Base-by-base conservation (phyloP, 2,113 vertebrate genomes). In the Macheiramphus alcinus region DNA sequence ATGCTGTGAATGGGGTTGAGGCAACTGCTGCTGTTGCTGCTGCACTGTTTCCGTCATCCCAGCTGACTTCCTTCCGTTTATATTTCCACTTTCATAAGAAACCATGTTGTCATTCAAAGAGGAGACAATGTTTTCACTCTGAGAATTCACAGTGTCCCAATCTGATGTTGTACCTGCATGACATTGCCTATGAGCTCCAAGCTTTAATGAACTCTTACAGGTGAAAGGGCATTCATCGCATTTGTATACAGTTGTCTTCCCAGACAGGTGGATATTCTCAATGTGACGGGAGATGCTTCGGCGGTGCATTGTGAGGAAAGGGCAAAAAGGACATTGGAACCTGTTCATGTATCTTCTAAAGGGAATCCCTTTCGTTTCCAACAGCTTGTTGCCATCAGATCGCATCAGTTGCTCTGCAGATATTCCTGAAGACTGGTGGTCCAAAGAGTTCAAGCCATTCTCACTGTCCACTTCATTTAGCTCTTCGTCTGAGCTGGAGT, bases 261-360 rank as follows among this genome's bases (percentile, higher is more conserved):
- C 99, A 78, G 99, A 99, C 23, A 99, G 96, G 92, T 99, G 99
- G 93, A 99, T 99, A 96, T 99, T 99, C 96, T 99, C 99, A 95
- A 99, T 99, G 95, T 99, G 99, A 86, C 99, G 99, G 74, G 99
- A 99, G 94, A 99, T 99, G 96, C 99, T 99, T 55, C 99, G 98
- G 21, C 99, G 98, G 92, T 99, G 99, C 98, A 99, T 99, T 96
- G 99, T 99, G 76, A 99, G 98, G 90, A 99, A 99, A 81, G 99
- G 99, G 90, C 99, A 99, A 96, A 99, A 99, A 63, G 99, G 99
- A 88, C 99, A 99, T 96, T 99, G 99, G 95, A 99, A 99, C 74
- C 98, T 98, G 96, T 99, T 99, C 98, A 99, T 99, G 97, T 99
- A 99, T 94, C 98, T 99, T 96, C 98, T 98, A 96, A 99, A 99